Base-by-base conservation (phyloP, 2,888 invertebrate species). In the Lomographa bimaculata region DNA sequence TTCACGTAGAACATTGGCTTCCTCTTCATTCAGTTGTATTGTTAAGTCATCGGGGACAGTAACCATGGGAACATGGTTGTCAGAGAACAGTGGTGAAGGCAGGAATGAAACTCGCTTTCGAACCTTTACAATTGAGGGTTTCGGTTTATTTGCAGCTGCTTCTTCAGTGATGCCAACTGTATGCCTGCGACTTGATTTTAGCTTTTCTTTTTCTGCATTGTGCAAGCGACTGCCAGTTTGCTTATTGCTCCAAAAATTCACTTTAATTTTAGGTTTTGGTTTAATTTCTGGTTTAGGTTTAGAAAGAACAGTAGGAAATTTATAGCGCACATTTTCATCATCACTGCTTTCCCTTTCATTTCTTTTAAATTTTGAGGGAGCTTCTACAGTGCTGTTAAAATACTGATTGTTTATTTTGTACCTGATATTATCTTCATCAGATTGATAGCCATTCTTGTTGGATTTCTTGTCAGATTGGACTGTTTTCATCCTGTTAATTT, bases 11-110 rank as follows among this genome's bases (percentile, higher is more conserved):
- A 79, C 81, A 71, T 84, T 79, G 1, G 77, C 86, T 57, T 89
- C 86, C 63, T 86, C 83, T 39, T 86, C 84, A 66, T 86, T 87
- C n/a, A 89, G 57, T 12, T 87, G 84, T 45, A 89, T 85, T n/a
- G 89, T 85, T 30, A 89, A 71, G 56, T 89, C 89, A 72, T 89
- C 89, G 0, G 89, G 89, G 1, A 89, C 89, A 0, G 89, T 84
- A 0, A 89, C 84, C 89, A 89, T 89, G 0, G 89, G 89, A 19
- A 82, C 70, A 69, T 87, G 85, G 38, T 86, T 81, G 2, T 87
- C 89, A 16, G 76, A 77, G 53, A 87, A 86, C 7, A 84, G 48
- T 2, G 89, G 87, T 2, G 86, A 79, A 0, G 87, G 89, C 3
- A 89, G 64, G 48, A 87, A 86, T 30, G 87, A 87, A 6, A 89